A percentile compares a stretch with the other conserved stretches of the same genome.
phyloP scores from a whole-genome alignment of 2,113 vertebrate species.

The Panthera uncia region DNA sequence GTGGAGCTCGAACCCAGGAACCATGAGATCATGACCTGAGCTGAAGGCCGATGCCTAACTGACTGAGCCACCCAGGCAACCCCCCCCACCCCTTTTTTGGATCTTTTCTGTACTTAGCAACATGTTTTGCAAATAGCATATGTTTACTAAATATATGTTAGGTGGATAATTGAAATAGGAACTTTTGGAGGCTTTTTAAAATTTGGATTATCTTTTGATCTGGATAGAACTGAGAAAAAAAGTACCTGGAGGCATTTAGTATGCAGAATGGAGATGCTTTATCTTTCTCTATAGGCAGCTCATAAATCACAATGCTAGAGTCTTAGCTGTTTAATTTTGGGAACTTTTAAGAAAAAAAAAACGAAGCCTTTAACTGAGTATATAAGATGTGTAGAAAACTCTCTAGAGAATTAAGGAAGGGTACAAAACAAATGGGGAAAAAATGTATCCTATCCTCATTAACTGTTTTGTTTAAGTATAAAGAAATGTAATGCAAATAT shows the following conservation, averaged over 20 bases:
- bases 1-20: too few species aligned
- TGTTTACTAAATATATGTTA: not conserved
- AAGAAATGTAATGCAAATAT: constrained; percentile 7
- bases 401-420: not conserved
- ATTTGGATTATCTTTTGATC: constrained; percentile 25
- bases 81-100: not conserved
- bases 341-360: constrained; percentile 2
- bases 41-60: too few species aligned
- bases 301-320: not conserved
- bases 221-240: constrained; percentile 17
- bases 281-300: constrained; percentile 16
- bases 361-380: not conserved
- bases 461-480: constrained; percentile 12
- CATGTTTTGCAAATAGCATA: not conserved
- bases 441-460: not conserved
- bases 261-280: constrained; percentile 32
- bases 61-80: too few species aligned
- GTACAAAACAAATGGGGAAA: not conserved
- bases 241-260: not conserved
- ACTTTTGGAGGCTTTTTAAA: not conserved
- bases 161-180: not conserved
- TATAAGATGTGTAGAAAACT: not conserved
- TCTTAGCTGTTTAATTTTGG: not conserved
- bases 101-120: not conserved
- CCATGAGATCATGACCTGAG: too few species aligned